A percentile compares a stretch with the other conserved stretches of the same genome.
Conservation (phyloP, 2,888 invertebrate genomes). For the Drosophila bunnanda region DNA sequence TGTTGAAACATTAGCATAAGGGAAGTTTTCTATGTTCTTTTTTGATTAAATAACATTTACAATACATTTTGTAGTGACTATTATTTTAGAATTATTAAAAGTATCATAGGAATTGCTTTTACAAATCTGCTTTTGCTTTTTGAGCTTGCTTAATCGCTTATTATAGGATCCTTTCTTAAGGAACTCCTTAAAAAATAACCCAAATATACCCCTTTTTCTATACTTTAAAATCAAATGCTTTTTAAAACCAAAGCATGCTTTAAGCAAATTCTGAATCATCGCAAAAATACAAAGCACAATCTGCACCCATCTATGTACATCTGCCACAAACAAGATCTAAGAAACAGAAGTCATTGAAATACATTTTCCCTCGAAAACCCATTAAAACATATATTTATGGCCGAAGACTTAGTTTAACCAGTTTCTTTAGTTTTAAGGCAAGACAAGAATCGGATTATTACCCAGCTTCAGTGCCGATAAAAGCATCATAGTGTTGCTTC, state of each 20-base stretch:
- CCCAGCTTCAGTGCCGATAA: slow-evolving; percentile 84
- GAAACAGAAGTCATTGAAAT: slow-evolving; percentile 5
- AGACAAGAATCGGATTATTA: slow-evolving; percentile 60
- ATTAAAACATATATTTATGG: slow-evolving; percentile 7
- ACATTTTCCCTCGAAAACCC: not conserved
- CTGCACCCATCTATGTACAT: not conserved
- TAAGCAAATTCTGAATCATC: not conserved
- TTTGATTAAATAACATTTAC: not conserved
- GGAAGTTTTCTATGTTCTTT: too few species aligned
- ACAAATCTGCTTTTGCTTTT: too few species aligned
- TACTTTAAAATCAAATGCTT: not conserved
- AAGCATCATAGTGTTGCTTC: slow-evolving; percentile 82
- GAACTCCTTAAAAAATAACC: not conserved
- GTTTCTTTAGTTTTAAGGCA: slow-evolving; percentile 23
- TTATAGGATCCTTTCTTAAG: too few species aligned
- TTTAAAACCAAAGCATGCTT: not conserved
- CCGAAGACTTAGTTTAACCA: not conserved
- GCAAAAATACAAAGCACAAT: not conserved
- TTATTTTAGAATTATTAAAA: not conserved
- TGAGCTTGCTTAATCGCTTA: too few species aligned
- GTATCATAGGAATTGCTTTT: too few species aligned
- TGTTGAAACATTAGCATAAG: not conserved
- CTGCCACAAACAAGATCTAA: not conserved
- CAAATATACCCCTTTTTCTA: not conserved
- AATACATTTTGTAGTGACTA: not conserved